phyloP scores from a whole-genome alignment of 2,888 invertebrate genomes.

The Papilio protenor region DNA sequence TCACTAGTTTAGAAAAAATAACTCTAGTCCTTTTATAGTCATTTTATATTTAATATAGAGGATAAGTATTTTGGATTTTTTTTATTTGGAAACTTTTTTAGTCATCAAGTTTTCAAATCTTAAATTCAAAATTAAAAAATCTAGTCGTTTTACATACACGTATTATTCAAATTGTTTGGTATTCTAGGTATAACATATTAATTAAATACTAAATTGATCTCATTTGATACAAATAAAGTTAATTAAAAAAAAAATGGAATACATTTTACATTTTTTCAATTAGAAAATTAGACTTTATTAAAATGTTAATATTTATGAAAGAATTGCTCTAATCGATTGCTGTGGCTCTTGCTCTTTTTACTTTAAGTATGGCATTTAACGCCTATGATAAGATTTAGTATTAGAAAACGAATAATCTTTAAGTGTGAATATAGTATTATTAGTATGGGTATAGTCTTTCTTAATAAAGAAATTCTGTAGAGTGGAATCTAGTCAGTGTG shows the following conservation, averaged over 20 bases:
- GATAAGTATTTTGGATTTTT: not conserved
- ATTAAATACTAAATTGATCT: not conserved
- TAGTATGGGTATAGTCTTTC: conserved; percentile 43
- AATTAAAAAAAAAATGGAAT: too few relatives aligned
- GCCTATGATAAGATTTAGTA: conserved; percentile 32
- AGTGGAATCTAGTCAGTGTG: conserved; percentile 84
- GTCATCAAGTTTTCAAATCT: not conserved
- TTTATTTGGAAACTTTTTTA: not conserved
- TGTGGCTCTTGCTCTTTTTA: conserved; percentile 8
- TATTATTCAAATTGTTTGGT: not conserved
- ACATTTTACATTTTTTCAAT: not conserved
- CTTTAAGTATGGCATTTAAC: conserved; percentile 1
- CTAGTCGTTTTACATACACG: conserved; percentile 42
- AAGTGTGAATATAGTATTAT: conserved; percentile 46
- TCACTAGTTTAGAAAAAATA: not conserved
- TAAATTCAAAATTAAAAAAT: conserved; percentile 5
- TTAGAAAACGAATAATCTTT: not conserved
- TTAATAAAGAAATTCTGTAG: conserved; percentile 54
- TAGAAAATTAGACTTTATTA: not conserved
- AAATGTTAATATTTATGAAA: not conserved
- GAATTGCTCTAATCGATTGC: not conserved
- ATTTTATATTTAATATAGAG: conserved; percentile 22
- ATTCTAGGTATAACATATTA: not conserved
- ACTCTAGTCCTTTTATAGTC: not conserved
- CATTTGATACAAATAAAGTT: too few relatives aligned